Base-by-base conservation (phyloP, 2,888 invertebrate genomes). In the Sisyra terminalis region DNA sequence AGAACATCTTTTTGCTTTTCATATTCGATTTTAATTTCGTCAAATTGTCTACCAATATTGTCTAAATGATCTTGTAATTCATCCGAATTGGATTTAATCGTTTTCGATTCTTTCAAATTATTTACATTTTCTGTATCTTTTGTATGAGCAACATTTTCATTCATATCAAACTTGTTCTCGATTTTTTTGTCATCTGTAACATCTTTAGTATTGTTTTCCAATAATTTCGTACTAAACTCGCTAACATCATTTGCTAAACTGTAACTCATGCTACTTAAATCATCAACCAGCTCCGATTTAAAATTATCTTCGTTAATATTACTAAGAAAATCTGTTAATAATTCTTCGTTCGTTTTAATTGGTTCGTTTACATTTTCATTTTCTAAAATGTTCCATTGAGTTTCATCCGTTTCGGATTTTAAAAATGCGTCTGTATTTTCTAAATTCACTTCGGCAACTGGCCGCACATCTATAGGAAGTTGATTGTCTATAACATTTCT, bases 101-200 rank as follows among this genome's bases (percentile, higher is more conserved):
- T 24, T 7, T 24, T 24, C 3, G 7, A 5, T 5, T 24, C 7
- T 24, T 24, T 7, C 24, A 5, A 7, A 24, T 24, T 35, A 48
- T 50, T 37, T 45, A 40, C 37, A 45, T 39, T 29, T 40, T 30
- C 15, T 40, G 13, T 30, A 30, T 29, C 14, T n/a, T n/a, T 10
- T 30, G 3, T 29, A 9, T 24, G 3, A 24, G 24, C 5, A 24
- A 24, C 24, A 5, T 24, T 31, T 10, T 29, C 9, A n/a, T 31
- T 17, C 4, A n/a, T 30, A 7, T 29, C 30, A 16, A 30, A 29
- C 15, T n/a, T 30, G 10, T 15, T 30, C 14, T 29, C 30, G n/a
- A n/a, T n/a, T 14, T 40, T 30, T 13, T 30, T 9, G 29, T 40
- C 31, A 13, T 7, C n/a, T n/a, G 4, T 7, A 10, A 5, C 30